Evolutionary conservation across 2,797 vertebrate genomes (phyloP), one percentile per base, ranked within the genome.

Genomic region (Neosilurus mollespiculum): DNA sequence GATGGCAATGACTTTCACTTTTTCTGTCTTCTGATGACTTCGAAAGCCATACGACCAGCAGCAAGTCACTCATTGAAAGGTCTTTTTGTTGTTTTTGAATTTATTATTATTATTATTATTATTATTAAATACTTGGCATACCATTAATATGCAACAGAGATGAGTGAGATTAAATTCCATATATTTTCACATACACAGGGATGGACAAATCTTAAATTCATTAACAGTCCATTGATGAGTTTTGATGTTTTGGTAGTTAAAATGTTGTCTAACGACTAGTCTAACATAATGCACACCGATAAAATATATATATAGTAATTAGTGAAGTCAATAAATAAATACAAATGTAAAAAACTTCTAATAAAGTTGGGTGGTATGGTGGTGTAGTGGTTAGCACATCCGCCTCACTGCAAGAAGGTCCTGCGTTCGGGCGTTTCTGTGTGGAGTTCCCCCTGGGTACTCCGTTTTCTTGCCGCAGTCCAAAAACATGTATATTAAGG

Each of bases 81-180:
- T 43, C n/a, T 43, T 43, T 43, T 43, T 43, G 43, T 43, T 43
- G 43, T 43, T 43, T 43, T 2, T 43, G 4, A 30, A 30, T 43
- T 43, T 43, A 5, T 43, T 5, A 43, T 43, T 43, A 43, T 43
- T 43, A 43, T 43, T 43, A 5, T 43, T 5, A 43, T 43, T 43
- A 43, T 43, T 43, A 43, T 43, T 43, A 43, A 43, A 43, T 5
- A 51, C 8, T 24, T 72, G 0, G 16, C 24, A 34, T 7, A 56
- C 15, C 30, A 22, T 84, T 58, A 84, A 75, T 79, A 78, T 79
- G 69, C 77, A 84, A n/a, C 0, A 22, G 51, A 72, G 24, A 71
- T 22, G 8, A 9, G 43, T 71, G 30, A 34, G 34, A 26, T 69
- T 70, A 14, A 70, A 22, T 37, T 30, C 18, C 4, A 3, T 53